phyloP scores from a whole-genome alignment of 2,888 invertebrate species.

The Drosophila phalerata region DNA sequence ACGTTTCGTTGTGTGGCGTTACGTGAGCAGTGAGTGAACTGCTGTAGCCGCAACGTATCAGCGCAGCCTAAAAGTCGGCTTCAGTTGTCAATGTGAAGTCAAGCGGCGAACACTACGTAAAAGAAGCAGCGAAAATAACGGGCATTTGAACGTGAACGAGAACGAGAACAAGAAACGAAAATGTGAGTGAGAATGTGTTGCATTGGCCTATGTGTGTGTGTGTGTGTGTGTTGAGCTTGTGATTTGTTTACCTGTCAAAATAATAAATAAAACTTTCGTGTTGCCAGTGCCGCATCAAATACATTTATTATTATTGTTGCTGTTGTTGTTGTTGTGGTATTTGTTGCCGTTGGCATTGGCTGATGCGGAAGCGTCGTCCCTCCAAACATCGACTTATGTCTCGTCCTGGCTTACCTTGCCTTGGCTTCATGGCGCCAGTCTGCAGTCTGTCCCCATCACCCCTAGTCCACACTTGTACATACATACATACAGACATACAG shows the following conservation, averaged over 20 bases:
- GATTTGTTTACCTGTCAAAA: constrained; percentile 81
- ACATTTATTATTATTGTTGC: constrained; percentile 50
- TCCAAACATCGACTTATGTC: constrained; percentile 30
- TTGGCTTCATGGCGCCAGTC: constrained; percentile 49
- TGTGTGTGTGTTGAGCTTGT: constrained; percentile 59
- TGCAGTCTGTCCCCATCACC: constrained; percentile 14
- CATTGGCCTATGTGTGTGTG: constrained; percentile 18
- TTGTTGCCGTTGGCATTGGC: constrained; percentile 72
- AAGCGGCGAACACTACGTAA: constrained; percentile 51
- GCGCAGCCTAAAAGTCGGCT: constrained; percentile 77
- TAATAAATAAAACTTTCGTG: constrained; percentile 81
- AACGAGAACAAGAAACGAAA: constrained; percentile 26
- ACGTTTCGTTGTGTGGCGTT: constrained; percentile 18
- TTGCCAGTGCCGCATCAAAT: constrained; percentile 77
- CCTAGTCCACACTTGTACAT: too few species aligned
- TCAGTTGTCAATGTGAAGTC: constrained; percentile 64
- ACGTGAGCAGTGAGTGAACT: constrained; percentile 22
- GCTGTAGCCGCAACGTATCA: constrained; percentile 32
- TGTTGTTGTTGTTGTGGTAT: constrained; percentile 42
- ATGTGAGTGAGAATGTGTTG: constrained; percentile 58
- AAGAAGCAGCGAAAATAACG: constrained; percentile 3
- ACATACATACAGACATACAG: too few species aligned
- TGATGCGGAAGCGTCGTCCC: constrained; percentile 45
- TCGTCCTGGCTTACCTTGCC: constrained; percentile 34
- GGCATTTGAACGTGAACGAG: constrained; percentile 15